Conservation (phyloP, 2,888 invertebrate species). For the Congeria kusceri region DNA sequence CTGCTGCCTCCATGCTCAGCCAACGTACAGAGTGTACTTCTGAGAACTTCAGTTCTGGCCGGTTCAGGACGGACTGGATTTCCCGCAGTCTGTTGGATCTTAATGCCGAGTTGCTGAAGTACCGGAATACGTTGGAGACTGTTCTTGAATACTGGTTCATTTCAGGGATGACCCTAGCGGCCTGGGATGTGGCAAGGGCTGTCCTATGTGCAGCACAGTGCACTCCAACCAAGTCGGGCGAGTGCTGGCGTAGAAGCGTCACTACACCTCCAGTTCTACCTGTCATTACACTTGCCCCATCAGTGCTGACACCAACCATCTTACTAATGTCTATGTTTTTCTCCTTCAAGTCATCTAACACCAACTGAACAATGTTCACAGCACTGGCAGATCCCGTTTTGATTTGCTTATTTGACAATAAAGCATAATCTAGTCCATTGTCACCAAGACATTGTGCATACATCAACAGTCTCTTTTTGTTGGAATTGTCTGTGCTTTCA, state of each 20-base stretch:
- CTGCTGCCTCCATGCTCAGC: slow-evolving; percentile 56
- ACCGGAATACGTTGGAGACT: slow-evolving; percentile 26
- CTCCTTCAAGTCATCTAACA: slow-evolving; percentile 23
- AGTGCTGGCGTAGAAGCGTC: slow-evolving; percentile 13
- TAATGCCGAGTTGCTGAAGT: slow-evolving; percentile 45
- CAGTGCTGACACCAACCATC: slow-evolving; percentile 47
- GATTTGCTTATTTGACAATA: no score
- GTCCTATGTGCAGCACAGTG: slow-evolving; percentile 46
- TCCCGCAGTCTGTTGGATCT: slow-evolving; percentile 44
- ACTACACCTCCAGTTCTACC: slow-evolving; percentile 36
- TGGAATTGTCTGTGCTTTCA: slow-evolving; percentile 45
- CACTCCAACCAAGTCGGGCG: slow-evolving; percentile 35
- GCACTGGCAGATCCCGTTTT: slow-evolving; percentile 10
- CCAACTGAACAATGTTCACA: slow-evolving; percentile 22
- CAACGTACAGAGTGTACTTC: slow-evolving; percentile 57
- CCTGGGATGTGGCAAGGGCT: slow-evolving; percentile 46
- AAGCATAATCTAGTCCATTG: no score
- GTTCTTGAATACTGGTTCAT: slow-evolving; percentile 26
- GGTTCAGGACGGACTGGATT: slow-evolving; percentile 41
- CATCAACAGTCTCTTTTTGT: slow-evolving; percentile 33
- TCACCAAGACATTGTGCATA: slow-evolving; percentile 33
- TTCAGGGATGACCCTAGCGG: slow-evolving; percentile 24
- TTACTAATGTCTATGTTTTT: slow-evolving; percentile 45
- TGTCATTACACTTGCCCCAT: slow-evolving; percentile 55
- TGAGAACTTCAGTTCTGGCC: slow-evolving; percentile 48